A percentile compares a stretch with the other conserved stretches of the same genome.
Evolutionary conservation across 2,888 invertebrate species (phyloP).

Genomic region (Myathropa florea): DNA sequence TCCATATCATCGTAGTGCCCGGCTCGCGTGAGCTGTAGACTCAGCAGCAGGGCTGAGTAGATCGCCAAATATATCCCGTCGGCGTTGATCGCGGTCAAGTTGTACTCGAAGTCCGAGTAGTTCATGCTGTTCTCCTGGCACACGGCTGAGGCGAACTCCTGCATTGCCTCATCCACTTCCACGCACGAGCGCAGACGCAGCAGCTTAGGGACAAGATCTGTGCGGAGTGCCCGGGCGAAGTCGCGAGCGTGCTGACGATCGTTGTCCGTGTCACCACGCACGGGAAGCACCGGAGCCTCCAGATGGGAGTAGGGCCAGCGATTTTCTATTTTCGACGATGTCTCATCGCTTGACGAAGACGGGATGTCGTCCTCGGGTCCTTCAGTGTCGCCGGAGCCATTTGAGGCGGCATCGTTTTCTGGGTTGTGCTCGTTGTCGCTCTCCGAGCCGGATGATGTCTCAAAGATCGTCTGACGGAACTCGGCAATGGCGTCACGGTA

Average conservation of each 20-base stretch:
- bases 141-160: conserved; percentile 94
- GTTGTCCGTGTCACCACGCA: conserved; percentile 86
- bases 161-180: conserved; percentile 94
- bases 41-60: conserved; percentile 91
- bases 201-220: conserved; percentile 89
- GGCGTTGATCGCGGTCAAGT: conserved; percentile 90
- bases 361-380: conserved; percentile 87
- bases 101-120: conserved; percentile 82
- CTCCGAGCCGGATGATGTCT: conserved; percentile 83
- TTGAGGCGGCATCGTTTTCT: conserved; percentile 86
- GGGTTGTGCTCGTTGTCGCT: conserved; percentile 88
- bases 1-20: conserved; percentile 87
- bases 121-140: conserved; percentile 87
- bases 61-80: conserved; percentile 96
- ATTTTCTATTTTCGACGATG: conserved; percentile 79
- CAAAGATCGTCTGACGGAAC: conserved; percentile 85
- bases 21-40: conserved; percentile 88
- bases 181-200: conserved; percentile 89
- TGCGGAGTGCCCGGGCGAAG: conserved; percentile 89
- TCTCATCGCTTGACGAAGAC: conserved; percentile 81
- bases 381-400: conserved; percentile 86
- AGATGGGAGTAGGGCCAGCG: conserved; percentile 81
- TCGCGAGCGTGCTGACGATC: conserved; percentile 93
- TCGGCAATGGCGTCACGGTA: conserved; percentile 89
- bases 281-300: conserved; percentile 79